phyloP scores from a whole-genome alignment of 92 coral and sea anemone species.

The Epizoanthus rinbou region DNA sequence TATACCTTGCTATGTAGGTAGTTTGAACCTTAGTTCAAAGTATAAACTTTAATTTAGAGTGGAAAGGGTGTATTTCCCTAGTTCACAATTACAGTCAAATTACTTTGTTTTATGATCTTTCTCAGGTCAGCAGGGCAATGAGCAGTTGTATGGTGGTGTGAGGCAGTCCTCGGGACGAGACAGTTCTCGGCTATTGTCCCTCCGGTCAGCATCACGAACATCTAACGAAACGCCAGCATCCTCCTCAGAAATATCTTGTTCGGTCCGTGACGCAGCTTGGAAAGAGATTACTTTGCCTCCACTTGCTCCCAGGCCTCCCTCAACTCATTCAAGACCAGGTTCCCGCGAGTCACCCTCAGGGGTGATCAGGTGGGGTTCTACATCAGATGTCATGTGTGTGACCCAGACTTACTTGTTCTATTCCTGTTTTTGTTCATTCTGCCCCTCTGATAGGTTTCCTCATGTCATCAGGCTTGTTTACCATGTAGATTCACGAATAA shows the following conservation, averaged over 20 bases:
- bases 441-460: too few relatives aligned
- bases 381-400: conserved; percentile 39
- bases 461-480: too few relatives aligned
- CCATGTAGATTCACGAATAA: too few relatives aligned
- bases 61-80: too few relatives aligned
- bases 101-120: neutral
- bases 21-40: too few relatives aligned
- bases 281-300: conserved; percentile 67
- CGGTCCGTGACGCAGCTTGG: conserved; percentile 28
- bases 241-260: neutral
- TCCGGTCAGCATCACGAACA: conserved; percentile 18
- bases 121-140: conserved; percentile 15
- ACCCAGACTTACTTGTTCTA: neutral
- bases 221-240: neutral
- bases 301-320: conserved; percentile 64
- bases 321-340: conserved; percentile 63
- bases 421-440: neutral
- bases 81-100: too few relatives aligned
- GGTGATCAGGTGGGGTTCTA: conserved; percentile 28
- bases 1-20: too few relatives aligned
- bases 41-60: too few relatives aligned
- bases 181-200: conserved; percentile 3
- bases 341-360: conserved; percentile 37
- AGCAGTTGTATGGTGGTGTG: neutral
- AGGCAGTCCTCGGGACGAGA: conserved; percentile 8